Percentiles rank a stretch among this genome's conserved stretches.
These are phyloP conservation scores for Neolamprologus fasciatus DNA, from an alignment of 2,113 vertebrate species.

Conservation along the genomic window DNA sequence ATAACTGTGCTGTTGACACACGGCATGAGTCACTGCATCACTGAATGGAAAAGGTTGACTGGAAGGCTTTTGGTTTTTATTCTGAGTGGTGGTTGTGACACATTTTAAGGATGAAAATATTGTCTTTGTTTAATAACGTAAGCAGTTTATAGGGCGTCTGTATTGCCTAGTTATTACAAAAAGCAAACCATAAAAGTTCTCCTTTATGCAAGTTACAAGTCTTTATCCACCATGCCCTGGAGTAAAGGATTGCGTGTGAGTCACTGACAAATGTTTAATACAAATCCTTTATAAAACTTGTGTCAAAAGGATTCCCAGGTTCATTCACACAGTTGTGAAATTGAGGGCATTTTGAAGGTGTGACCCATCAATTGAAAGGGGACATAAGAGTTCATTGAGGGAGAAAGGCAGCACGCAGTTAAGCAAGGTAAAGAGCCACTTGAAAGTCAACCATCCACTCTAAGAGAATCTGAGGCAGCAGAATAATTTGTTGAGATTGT, in stretches of 20 bases:
- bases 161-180: neutral
- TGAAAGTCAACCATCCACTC: neutral
- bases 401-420: neutral
- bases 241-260: neutral
- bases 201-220: neutral
- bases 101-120: neutral
- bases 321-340: neutral
- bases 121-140: neutral
- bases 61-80: neutral
- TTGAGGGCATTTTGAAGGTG: neutral
- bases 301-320: neutral
- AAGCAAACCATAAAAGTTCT: neutral
- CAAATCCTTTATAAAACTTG: neutral
- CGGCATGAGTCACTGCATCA: neutral
- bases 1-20: neutral
- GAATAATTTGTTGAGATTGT: neutral
- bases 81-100: neutral
- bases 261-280: neutral
- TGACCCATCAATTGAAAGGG: neutral
- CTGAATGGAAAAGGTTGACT: neutral
- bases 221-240: neutral
- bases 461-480: neutral
- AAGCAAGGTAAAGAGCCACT: neutral
- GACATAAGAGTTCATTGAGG: neutral
- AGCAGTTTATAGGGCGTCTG: neutral